Conservation (phyloP, 2,797 vertebrate species). For the Gastrophryne carolinensis region DNA sequence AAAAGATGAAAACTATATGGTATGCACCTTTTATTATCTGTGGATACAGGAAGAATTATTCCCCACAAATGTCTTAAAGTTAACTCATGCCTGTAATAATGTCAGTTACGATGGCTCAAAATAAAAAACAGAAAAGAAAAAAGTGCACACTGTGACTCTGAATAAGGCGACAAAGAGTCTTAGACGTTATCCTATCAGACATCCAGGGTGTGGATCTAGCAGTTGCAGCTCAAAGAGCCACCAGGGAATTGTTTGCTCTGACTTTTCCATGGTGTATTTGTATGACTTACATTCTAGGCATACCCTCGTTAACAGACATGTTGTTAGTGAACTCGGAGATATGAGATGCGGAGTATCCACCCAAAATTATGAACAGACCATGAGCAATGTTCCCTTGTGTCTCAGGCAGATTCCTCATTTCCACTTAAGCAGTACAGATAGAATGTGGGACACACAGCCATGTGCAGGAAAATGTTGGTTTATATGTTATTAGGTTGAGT, state of each 20-base stretch:
- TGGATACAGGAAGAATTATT: no score
- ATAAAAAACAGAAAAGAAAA: no score
- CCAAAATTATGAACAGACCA: neutral
- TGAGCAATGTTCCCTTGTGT: neutral
- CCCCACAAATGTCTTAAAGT: no score
- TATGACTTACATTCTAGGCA: conserved; percentile 22
- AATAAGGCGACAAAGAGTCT: neutral
- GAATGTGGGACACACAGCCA: neutral
- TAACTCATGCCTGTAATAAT: no score
- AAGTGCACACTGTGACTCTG: neutral
- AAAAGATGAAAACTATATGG: no score
- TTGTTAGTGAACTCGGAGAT: neutral
- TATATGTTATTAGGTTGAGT: no score
- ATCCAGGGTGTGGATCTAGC: conserved; percentile 24
- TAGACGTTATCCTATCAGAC: neutral
- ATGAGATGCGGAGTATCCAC: neutral
- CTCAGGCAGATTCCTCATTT: neutral
- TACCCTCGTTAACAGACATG: neutral
- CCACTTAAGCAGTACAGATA: neutral
- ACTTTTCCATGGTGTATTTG: neutral
- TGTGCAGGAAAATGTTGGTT: neutral
- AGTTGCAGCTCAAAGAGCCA: neutral
- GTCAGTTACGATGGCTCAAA: no score
- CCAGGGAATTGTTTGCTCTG: neutral
- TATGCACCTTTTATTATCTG: no score